Conservation (phyloP, 2,113 vertebrate species). For the Ciconia maguari region DNA sequence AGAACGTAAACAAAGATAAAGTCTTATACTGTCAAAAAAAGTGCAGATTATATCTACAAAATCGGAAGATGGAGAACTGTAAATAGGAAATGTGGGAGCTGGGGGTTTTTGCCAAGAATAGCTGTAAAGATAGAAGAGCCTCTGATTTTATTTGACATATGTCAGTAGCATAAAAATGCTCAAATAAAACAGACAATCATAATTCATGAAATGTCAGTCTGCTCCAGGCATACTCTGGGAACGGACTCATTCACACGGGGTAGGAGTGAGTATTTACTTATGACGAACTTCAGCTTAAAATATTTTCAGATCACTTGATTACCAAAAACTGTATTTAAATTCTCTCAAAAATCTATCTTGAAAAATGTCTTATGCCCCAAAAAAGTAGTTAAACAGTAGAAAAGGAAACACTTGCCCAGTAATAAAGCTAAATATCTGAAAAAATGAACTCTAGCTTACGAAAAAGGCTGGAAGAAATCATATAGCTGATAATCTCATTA, state of each 20-base stretch:
- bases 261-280: neutral
- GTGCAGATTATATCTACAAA: neutral
- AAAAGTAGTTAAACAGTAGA: neutral
- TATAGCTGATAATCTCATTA: neutral
- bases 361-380: neutral
- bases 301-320: neutral
- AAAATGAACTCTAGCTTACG: neutral
- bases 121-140: neutral
- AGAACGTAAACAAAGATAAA: neutral
- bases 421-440: neutral
- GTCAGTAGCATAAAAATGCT: slow-evolving; percentile 46
- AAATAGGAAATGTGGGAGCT: neutral
- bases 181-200: slow-evolving; percentile 32
- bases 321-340: neutral
- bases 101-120: neutral
- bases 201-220: slow-evolving; percentile 45
- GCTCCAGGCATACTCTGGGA: neutral
- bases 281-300: neutral
- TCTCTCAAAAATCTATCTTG: neutral
- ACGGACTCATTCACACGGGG: neutral
- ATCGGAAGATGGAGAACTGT: neutral
- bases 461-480: neutral
- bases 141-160: slow-evolving; percentile 52
- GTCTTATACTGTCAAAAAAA: neutral
- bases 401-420: neutral